Percentiles rank a stretch among this genome's conserved stretches.
These are phyloP conservation scores for Scomber japonicus DNA, from an alignment of 2,113 vertebrate species.

Conservation along the genomic window DNA sequence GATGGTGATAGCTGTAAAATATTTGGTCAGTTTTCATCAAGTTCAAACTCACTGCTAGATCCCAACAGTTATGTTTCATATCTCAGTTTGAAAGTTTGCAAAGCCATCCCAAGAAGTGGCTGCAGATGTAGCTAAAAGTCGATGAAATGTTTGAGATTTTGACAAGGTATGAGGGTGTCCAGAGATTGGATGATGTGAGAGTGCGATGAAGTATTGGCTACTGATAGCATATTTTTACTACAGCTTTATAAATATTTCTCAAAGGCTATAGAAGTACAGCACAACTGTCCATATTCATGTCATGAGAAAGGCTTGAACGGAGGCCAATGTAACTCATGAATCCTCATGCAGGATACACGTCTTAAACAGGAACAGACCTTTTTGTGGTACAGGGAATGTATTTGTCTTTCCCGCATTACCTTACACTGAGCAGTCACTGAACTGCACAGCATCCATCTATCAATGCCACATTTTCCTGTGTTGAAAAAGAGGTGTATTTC, in stretches of 20 bases:
- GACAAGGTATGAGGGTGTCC: conserved; percentile 49
- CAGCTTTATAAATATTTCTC: conserved; percentile 41
- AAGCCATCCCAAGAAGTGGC: conserved; percentile 24
- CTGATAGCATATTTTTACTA: conserved; percentile 18
- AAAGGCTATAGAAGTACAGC: conserved; percentile 16
- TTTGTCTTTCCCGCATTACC: conserved; percentile 67
- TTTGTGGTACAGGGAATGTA: conserved; percentile 48
- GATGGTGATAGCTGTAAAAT: neutral
- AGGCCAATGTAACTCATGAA: conserved; percentile 57
- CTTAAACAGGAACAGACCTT: conserved; percentile 68
- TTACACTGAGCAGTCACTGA: conserved; percentile 63
- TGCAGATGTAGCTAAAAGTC: conserved; percentile 17
- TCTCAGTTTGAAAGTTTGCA: conserved; percentile 10
- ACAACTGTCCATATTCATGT: conserved; percentile 46
- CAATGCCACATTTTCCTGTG: conserved; percentile 66
- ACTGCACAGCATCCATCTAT: conserved; percentile 64
- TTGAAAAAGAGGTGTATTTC: conserved; percentile 57
- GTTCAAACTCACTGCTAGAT: conserved; percentile 7
- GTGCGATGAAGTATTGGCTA: conserved; percentile 54
- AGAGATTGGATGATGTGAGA: conserved; percentile 46
- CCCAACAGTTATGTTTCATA: conserved; percentile 2
- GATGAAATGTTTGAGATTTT: conserved; percentile 53
- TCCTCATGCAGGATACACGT: conserved; percentile 56
- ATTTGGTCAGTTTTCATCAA: neutral
- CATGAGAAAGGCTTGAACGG: conserved; percentile 49